phyloP scores from a whole-genome alignment of 2,888 invertebrate species.

The Schizotus pectinicornis region DNA sequence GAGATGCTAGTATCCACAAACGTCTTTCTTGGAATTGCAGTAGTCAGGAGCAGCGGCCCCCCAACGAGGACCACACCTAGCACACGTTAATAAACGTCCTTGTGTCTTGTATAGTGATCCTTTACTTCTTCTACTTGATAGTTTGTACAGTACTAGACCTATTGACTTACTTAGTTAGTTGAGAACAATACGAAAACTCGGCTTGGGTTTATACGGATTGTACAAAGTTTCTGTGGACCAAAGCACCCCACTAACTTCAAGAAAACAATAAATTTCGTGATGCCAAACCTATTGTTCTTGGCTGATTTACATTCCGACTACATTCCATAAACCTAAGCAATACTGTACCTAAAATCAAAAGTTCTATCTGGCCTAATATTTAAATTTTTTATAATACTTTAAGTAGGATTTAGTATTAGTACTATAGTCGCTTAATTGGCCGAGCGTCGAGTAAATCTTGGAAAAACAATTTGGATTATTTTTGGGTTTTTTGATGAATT shows the following conservation, averaged over 20 bases:
- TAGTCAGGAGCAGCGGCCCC: constrained; percentile 45
- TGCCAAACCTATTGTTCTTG: constrained; percentile 16
- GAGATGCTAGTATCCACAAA: constrained; percentile 65
- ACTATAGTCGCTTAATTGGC: not conserved
- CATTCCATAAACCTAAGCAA: constrained; percentile 51
- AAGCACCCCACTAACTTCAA: constrained; percentile 33
- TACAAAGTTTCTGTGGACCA: constrained; percentile 36
- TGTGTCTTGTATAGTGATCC: constrained; percentile 52
- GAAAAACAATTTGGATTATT: constrained; percentile 27
- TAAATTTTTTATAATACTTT: constrained; percentile 41
- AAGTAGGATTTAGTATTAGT: constrained; percentile 27
- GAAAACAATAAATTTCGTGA: constrained; percentile 24
- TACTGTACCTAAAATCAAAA: constrained; percentile 46
- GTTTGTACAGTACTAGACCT: constrained; percentile 52
- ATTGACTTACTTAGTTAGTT: constrained; percentile 34
- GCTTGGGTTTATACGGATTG: constrained; percentile 48
- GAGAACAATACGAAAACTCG: constrained; percentile 30
- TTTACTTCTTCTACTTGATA: constrained; percentile 52
- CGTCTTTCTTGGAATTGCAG: constrained; percentile 68
- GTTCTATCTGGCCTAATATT: constrained; percentile 46
- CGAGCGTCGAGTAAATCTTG: constrained; percentile 31
- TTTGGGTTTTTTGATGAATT: constrained; percentile 39
- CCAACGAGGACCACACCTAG: constrained; percentile 57
- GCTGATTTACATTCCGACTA: constrained; percentile 47
- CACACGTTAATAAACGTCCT: constrained; percentile 50